A percentile compares a stretch with the other conserved stretches of the same genome.
These are phyloP conservation scores for Portunus trituberculatus DNA, from an alignment of 1,140 invertebrate genomes.

Conservation along the genomic window DNA sequence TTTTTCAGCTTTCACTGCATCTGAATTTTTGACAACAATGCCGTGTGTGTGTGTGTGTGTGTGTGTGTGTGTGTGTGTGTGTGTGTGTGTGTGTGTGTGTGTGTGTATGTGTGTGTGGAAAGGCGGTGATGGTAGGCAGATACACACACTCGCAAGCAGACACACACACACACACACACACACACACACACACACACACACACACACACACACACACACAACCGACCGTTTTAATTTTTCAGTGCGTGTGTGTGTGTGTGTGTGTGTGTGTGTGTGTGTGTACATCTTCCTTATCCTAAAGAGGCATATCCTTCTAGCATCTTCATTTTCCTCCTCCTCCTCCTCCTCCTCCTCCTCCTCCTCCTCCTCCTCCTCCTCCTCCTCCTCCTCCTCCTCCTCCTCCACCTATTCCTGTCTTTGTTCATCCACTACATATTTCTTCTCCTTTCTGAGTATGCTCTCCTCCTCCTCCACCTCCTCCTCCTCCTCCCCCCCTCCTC, in stretches of 20 bases:
- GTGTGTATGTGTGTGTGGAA: neutral
- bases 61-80: neutral
- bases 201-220: neutral
- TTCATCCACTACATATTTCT: neutral
- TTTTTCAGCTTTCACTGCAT: constrained; percentile 42
- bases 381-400: neutral
- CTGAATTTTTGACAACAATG: constrained; percentile 46
- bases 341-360: neutral
- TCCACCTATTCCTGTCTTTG: neutral
- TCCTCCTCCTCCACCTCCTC: neutral
- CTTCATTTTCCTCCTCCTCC: constrained; percentile 11
- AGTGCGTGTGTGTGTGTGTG: too few relatives aligned
- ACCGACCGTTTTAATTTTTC: too few relatives aligned
- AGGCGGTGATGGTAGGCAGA: neutral
- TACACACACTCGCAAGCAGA: too few relatives aligned
- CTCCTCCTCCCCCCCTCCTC: neutral
- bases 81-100: constrained; percentile 38
- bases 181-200: neutral
- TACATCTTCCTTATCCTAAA: neutral
- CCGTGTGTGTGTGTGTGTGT: neutral
- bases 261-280: neutral
- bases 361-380: neutral
- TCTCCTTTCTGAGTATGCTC: neutral
- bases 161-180: too few relatives aligned
- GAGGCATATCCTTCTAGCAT: neutral